Evolutionary conservation across 2,888 invertebrate genomes (phyloP).

Genomic region (Galeruca laticollis): DNA sequence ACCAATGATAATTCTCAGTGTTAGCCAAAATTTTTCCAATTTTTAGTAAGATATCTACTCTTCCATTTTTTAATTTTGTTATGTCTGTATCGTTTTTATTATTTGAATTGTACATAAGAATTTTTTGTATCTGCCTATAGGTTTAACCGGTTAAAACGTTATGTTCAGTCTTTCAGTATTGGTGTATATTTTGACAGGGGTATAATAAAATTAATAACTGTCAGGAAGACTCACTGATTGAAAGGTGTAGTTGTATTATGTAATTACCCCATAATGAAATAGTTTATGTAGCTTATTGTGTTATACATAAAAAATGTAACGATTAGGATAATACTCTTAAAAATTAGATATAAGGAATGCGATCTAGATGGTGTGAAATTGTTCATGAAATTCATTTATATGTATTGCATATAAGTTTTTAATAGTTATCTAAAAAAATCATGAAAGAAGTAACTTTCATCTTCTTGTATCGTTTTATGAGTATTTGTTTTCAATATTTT

Average conservation of each 20-base stretch:
- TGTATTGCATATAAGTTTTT: no score
- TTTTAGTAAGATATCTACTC: conserved; percentile 25
- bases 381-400: no score
- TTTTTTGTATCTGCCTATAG: conserved; percentile 28
- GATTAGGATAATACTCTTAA: neutral
- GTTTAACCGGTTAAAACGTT: neutral
- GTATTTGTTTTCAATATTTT: no score
- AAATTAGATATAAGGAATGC: neutral
- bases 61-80: conserved; percentile 36
- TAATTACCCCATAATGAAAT: no score
- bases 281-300: neutral
- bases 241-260: no score
- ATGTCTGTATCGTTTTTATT: conserved; percentile 39
- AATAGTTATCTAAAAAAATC: no score
- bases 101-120: conserved; percentile 27
- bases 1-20: conserved; percentile 29
- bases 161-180: conserved; percentile 2
- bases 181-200: neutral
- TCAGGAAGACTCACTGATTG: neutral
- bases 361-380: no score
- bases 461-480: no score
- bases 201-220: neutral
- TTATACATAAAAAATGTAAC: neutral
- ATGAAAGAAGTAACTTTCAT: no score
- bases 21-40: conserved; percentile 38